Conservation (phyloP, 2,888 invertebrate species). For the Lomographa bimaculata region DNA sequence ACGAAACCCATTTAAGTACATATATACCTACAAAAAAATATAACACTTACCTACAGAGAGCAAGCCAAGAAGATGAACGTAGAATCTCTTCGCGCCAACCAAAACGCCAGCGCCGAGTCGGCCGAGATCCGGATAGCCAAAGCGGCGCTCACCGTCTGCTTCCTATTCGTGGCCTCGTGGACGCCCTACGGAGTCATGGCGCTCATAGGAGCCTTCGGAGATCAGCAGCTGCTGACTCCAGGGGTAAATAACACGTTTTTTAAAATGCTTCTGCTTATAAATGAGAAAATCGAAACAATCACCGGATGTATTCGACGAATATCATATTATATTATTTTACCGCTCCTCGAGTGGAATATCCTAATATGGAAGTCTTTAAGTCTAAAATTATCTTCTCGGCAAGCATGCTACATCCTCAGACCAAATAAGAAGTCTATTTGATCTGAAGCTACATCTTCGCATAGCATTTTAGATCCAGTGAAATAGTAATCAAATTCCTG, state of each 20-base stretch:
- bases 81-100: slow-evolving; percentile 90
- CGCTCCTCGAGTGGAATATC: no score
- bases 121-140: slow-evolving; percentile 94
- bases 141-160: slow-evolving; percentile 94
- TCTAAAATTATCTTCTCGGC: no score
- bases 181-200: slow-evolving; percentile 94
- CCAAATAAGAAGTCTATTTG: no score
- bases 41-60: slow-evolving; percentile 53
- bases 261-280: neutral
- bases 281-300: neutral
- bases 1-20: no score
- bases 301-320: no score
- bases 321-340: no score
- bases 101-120: slow-evolving; percentile 87
- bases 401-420: no score
- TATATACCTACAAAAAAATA: no score
- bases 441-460: no score
- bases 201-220: slow-evolving; percentile 92
- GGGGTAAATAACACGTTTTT: slow-evolving; percentile 54
- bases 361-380: no score
- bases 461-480: no score
- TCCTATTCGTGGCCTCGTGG: slow-evolving; percentile 94
- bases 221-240: slow-evolving; percentile 88
- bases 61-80: slow-evolving; percentile 96
- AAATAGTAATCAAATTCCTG: no score